phyloP scores from a whole-genome alignment of 1,140 invertebrate species.

The Arion vulgaris region DNA sequence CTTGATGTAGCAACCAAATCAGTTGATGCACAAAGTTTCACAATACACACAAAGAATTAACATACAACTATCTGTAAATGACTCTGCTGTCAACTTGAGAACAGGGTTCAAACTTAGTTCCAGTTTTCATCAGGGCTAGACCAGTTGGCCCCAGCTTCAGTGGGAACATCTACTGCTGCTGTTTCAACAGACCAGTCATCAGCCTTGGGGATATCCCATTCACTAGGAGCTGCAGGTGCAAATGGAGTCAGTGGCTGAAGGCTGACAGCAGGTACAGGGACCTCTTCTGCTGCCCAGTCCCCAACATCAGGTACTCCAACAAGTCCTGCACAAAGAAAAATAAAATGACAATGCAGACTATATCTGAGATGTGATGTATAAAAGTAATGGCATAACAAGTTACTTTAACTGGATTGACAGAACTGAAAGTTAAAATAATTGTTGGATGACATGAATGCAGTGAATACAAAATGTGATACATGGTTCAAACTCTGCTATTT shows the following conservation, averaged over 20 bases:
- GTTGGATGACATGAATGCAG: too few species aligned
- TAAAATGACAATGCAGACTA: slow-evolving; percentile 47
- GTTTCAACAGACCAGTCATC: slow-evolving; percentile 62
- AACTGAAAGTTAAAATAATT: too few species aligned
- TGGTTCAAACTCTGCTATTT: too few species aligned
- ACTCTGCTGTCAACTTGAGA: too few species aligned
- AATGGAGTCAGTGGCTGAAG: slow-evolving; percentile 43
- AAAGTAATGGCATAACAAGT: background rate
- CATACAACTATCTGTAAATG: too few species aligned
- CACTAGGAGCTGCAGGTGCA: slow-evolving; percentile 49
- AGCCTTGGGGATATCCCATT: slow-evolving; percentile 58
- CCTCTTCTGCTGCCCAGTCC: slow-evolving; percentile 64
- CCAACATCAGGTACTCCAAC: slow-evolving; percentile 69
- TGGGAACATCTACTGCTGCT: slow-evolving; percentile 50
- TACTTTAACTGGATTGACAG: background rate
- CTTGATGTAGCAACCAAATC: too few species aligned
- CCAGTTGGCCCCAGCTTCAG: slow-evolving; percentile 59
- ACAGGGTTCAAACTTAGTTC: slow-evolving; percentile 48
- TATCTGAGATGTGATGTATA: slow-evolving; percentile 35
- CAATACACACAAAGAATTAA: too few species aligned
- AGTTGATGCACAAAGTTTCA: too few species aligned
- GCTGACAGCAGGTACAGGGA: slow-evolving; percentile 40
- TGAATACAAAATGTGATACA: too few species aligned
- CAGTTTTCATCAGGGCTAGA: slow-evolving; percentile 77
- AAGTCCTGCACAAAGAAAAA: slow-evolving; percentile 71